These are phyloP conservation scores for Psittacula cyanocephala DNA, from an alignment of 2,113 vertebrate species.

Conservation along the genomic window DNA sequence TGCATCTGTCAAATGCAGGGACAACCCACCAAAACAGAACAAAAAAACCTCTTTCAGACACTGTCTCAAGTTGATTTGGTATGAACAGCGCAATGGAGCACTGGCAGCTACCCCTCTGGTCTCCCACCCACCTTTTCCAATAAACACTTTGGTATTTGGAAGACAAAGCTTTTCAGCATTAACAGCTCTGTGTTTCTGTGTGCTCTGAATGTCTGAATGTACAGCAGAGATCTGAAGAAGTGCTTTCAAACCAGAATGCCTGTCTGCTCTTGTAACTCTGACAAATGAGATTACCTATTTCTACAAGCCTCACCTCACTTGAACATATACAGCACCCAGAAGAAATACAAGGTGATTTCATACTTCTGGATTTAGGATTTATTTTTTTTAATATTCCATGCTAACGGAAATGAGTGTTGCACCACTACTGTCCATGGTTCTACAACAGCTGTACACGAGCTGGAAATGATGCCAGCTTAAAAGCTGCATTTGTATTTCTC, in stretches of 20 bases:
- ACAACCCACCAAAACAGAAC: not conserved
- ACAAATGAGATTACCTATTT: not conserved
- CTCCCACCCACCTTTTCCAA: not conserved
- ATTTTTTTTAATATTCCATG: not conserved
- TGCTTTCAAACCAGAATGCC: not conserved
- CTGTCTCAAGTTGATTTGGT: fast-evolving
- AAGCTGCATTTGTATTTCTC: not conserved
- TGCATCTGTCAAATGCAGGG: not conserved
- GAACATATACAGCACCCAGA: fast-evolving
- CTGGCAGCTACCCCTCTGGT: not conserved
- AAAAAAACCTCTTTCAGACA: not conserved
- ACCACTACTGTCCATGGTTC: not conserved
- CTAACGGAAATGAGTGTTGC: not conserved
- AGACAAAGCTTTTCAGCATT: not conserved
- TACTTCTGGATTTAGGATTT: too few relatives aligned
- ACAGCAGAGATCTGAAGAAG: not conserved
- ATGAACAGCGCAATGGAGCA: fast-evolving
- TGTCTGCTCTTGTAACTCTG: not conserved
- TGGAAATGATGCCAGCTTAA: not conserved
- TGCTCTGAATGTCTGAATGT: not conserved
- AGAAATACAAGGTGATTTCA: not conserved
- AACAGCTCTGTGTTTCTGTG: not conserved
- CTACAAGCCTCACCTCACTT: not conserved
- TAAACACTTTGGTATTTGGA: fast-evolving
- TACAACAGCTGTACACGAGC: not conserved